Evolutionary conservation across 2,797 vertebrate species (phyloP).

Genomic region (Tinamus major): DNA sequence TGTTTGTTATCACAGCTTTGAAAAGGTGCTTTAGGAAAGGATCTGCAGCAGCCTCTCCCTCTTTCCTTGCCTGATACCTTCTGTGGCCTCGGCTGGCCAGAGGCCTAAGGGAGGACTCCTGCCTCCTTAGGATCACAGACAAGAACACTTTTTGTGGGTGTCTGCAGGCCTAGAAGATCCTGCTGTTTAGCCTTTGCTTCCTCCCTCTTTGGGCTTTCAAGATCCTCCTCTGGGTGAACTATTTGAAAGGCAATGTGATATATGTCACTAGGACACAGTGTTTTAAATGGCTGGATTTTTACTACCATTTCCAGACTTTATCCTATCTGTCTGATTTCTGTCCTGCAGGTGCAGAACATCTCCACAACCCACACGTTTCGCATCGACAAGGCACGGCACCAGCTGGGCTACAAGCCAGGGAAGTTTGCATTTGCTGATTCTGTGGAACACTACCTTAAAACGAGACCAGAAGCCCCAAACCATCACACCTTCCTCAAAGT

Average conservation of each 20-base stretch:
- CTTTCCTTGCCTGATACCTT: background rate
- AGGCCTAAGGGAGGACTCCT: background rate
- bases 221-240: background rate
- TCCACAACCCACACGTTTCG: conserved; percentile 92
- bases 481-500: conserved; percentile 33
- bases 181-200: background rate
- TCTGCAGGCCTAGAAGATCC: background rate
- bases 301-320: background rate
- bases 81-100: background rate
- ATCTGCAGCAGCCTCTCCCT: background rate
- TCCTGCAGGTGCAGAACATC: conserved; percentile 87
- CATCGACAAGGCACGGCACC: conserved; percentile 90
- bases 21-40: background rate
- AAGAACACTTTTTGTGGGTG: background rate
- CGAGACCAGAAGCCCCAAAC: background rate
- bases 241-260: background rate
- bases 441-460: conserved; percentile 86
- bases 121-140: background rate
- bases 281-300: background rate
- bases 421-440: conserved; percentile 86
- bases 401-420: conserved; percentile 88
- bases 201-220: background rate
- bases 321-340: background rate
- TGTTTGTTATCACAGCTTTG: background rate
- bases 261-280: accelerated